Percentiles rank a stretch among this genome's conserved stretches.
Conservation (phyloP, 2,797 vertebrate genomes). For the Alosa sapidissima region DNA sequence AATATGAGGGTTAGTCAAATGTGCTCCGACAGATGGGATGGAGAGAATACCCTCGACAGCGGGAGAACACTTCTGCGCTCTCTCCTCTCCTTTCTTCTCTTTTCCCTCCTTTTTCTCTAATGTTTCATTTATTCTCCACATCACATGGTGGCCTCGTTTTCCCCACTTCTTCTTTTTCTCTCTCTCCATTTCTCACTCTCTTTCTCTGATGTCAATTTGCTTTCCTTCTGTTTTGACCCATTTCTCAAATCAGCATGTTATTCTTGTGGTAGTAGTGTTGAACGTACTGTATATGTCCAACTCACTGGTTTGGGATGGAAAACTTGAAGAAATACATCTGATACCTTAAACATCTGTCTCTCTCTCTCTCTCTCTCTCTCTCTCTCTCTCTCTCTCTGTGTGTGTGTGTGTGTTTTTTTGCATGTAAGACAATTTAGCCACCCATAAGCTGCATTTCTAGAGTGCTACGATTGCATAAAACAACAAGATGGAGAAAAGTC, state of each 20-base stretch:
- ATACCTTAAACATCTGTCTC: not conserved
- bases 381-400: no score
- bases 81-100: constrained; percentile 7
- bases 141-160: constrained; percentile 47
- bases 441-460: not conserved
- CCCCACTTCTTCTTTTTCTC: constrained; percentile 33
- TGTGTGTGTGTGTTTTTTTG: not conserved
- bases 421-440: not conserved
- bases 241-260: not conserved
- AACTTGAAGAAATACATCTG: not conserved
- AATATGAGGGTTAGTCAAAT: constrained; percentile 20
- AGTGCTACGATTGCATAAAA: not conserved
- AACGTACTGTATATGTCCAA: not conserved
- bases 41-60: constrained; percentile 25
- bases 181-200: constrained; percentile 1
- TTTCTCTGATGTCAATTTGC: constrained; percentile 33
- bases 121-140: constrained; percentile 36
- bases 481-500: not conserved
- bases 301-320: not conserved
- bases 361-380: not conserved
- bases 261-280: not conserved
- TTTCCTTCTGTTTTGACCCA: constrained; percentile 31
- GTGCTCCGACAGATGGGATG: constrained; percentile 20
- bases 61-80: not conserved
- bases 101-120: constrained; percentile 29